phyloP scores from a whole-genome alignment of 2,797 vertebrate genomes.

The Ctenosaura bakeri region DNA sequence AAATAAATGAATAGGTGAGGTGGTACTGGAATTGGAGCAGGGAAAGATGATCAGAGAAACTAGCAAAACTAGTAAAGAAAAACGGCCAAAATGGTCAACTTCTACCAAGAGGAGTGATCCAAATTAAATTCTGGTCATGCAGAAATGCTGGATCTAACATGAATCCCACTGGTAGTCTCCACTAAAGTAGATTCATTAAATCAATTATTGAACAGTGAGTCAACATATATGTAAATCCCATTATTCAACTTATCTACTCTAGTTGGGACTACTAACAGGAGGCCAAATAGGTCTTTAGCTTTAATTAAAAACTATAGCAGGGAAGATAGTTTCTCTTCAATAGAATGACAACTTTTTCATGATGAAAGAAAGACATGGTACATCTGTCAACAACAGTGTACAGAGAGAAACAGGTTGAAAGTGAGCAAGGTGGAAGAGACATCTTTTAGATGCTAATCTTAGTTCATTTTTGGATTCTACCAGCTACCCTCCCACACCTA shows the following conservation, averaged over 20 bases:
- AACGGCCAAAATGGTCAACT: background rate
- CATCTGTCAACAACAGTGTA: background rate
- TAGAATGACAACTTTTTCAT: background rate
- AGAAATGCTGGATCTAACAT: background rate
- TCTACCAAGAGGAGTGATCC: background rate
- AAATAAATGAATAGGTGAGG: too few relatives aligned
- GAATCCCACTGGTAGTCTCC: background rate
- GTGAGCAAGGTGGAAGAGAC: background rate
- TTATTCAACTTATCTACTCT: too few relatives aligned
- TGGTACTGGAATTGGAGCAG: background rate
- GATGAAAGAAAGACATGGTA: background rate
- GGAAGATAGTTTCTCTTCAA: background rate
- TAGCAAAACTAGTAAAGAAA: fast-evolving
- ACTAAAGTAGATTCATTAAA: too few relatives aligned
- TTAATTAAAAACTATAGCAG: background rate
- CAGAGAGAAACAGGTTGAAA: background rate
- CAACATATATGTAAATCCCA: too few relatives aligned
- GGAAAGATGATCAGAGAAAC: background rate
- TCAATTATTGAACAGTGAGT: too few relatives aligned
- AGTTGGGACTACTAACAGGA: too few relatives aligned
- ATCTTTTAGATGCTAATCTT: background rate
- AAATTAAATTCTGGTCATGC: background rate
- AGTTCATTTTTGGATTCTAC: background rate
- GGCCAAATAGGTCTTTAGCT: background rate
- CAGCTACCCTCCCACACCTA: background rate